phyloP scores from a whole-genome alignment of 2,113 vertebrate species.

The Balaenoptera acutorostrata region DNA sequence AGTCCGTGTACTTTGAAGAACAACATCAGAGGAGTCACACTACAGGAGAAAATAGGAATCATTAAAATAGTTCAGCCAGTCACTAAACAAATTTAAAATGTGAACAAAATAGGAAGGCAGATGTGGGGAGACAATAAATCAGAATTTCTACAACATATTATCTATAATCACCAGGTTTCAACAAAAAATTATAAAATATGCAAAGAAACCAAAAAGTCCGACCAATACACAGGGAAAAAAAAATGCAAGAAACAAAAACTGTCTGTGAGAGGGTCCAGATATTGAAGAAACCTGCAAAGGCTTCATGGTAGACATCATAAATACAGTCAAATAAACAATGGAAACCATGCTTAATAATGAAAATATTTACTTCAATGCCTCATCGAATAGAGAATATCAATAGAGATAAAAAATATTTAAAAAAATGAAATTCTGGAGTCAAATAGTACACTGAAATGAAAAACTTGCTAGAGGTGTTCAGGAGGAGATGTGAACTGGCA shows the following conservation, averaged over 20 bases:
- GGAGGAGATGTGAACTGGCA: neutral
- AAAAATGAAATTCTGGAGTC: neutral
- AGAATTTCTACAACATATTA: neutral
- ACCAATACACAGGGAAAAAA: too few relatives aligned
- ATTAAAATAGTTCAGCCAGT: neutral
- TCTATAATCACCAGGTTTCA: neutral
- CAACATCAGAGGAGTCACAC: neutral
- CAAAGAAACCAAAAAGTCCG: neutral
- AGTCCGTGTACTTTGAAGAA: neutral
- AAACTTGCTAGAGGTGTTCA: neutral
- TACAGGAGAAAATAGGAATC: neutral
- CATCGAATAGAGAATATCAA: neutral
- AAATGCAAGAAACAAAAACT: neutral
- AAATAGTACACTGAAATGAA: neutral
- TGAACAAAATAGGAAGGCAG: neutral
- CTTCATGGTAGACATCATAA: neutral
- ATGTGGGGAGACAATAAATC: neutral
- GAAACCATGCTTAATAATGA: neutral
- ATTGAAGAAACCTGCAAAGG: neutral
- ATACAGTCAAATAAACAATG: neutral
- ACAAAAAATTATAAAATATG: neutral
- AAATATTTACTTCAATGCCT: neutral
- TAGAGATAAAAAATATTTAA: neutral
- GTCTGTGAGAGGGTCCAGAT: neutral
- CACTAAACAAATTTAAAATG: neutral